Percentiles rank a stretch among this genome's conserved stretches.
Evolutionary conservation across 2,888 invertebrate genomes (phyloP).

Genomic region (Lasioglossum morio): DNA sequence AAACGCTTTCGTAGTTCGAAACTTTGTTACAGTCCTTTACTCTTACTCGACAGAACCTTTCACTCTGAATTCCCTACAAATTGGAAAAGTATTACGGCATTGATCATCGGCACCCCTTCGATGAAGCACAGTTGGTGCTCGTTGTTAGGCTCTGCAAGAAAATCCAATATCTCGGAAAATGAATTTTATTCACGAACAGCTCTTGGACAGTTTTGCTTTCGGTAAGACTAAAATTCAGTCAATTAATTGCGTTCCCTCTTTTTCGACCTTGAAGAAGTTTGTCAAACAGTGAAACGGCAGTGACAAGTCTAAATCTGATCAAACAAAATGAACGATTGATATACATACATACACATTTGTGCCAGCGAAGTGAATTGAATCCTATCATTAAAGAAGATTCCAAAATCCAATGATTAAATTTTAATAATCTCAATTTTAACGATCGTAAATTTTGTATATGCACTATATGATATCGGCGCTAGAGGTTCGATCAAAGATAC

Average conservation of each 20-base stretch:
- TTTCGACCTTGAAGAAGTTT: too few species aligned
- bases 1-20: conserved; percentile 48
- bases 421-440: too few species aligned
- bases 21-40: conserved; percentile 46
- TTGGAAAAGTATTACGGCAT: neutral
- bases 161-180: neutral
- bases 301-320: too few species aligned
- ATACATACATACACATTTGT: too few species aligned
- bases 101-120: neutral
- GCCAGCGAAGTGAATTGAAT: too few species aligned
- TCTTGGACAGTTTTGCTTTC: neutral
- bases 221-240: neutral
- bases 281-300: too few species aligned
- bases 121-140: neutral
- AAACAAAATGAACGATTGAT: too few species aligned
- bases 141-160: neutral
- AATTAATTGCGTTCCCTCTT: neutral
- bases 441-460: too few species aligned
- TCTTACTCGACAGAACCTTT: conserved; percentile 1
- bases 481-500: too few species aligned
- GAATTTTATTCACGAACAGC: neutral
- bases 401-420: too few species aligned
- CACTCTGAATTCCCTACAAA: neutral
- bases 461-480: too few species aligned
- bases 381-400: too few species aligned